Conservation (phyloP, 2,888 invertebrate genomes). For the Leptopilina myrica region DNA sequence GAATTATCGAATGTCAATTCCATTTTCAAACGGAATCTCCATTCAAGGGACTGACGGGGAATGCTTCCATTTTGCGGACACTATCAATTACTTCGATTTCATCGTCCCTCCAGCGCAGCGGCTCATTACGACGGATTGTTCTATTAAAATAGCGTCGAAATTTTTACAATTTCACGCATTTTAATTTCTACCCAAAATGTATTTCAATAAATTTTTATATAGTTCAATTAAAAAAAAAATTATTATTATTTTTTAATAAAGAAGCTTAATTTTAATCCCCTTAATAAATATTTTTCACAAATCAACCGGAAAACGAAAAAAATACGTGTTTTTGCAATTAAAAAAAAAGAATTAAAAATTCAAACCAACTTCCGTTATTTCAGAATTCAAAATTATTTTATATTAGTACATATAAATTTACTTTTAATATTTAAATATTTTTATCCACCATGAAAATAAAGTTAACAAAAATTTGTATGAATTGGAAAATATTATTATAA, state of each 20-base stretch:
- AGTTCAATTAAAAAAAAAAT: too few species aligned
- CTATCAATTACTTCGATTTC: constrained; percentile 32
- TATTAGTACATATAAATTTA: too few species aligned
- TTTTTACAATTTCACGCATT: not conserved
- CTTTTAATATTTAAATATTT: too few species aligned
- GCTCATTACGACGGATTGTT: constrained; percentile 28
- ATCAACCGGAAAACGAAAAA: not conserved
- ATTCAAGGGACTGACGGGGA: not conserved
- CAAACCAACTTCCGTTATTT: too few species aligned
- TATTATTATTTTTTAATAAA: too few species aligned
- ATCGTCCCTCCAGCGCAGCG: constrained; percentile 23
- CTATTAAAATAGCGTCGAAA: not conserved
- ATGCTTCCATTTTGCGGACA: constrained; percentile 26
- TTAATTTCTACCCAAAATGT: constrained; percentile 13
- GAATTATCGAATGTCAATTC: constrained; percentile 37
- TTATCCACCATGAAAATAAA: too few species aligned
- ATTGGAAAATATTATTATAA: too few species aligned
- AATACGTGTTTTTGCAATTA: not conserved
- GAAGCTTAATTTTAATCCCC: not conserved
- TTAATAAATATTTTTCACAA: not conserved
- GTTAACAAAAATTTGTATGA: too few species aligned
- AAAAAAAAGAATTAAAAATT: too few species aligned
- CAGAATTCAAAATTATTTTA: too few species aligned
- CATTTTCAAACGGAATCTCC: constrained; percentile 24
- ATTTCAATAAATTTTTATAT: not conserved